phyloP scores from a whole-genome alignment of 2,113 vertebrate species.

The Alligator mississippiensis region DNA sequence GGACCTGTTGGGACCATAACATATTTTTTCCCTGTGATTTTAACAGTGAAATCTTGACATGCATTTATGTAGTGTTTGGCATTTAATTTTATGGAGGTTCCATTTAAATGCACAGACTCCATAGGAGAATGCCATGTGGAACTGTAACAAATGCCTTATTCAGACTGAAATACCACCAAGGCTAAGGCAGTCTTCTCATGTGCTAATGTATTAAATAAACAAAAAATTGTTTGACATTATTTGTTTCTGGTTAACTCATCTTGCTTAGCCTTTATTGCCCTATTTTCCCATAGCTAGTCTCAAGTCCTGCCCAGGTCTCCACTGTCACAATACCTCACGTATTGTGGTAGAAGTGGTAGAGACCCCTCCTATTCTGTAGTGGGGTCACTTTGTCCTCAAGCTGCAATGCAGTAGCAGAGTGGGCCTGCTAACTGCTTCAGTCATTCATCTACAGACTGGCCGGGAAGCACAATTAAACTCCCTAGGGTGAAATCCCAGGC shows the following conservation, averaged over 20 bases:
- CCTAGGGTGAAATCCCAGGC: neutral
- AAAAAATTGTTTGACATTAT: neutral
- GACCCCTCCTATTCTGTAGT: neutral
- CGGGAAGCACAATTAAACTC: conserved; percentile 21
- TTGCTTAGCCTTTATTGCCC: conserved; percentile 44
- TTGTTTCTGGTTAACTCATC: conserved; percentile 37
- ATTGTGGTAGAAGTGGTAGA: neutral
- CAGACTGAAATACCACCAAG: neutral
- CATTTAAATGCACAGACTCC: neutral
- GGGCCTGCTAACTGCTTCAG: neutral
- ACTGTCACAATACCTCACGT: neutral
- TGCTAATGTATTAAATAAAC: neutral
- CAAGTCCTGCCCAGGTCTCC: neutral
- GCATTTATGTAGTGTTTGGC: neutral
- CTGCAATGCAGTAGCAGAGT: neutral
- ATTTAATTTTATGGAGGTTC: neutral
- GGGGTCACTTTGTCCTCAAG: neutral
- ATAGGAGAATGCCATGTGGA: neutral
- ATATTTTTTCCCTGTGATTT: neutral
- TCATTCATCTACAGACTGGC: conserved; percentile 40
- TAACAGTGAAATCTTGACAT: neutral
- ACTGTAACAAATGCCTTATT: neutral
- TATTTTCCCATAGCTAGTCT: conserved; percentile 11
- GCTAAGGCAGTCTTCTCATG: neutral
- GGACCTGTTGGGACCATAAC: neutral